Percentiles rank a stretch among this genome's conserved stretches.
Evolutionary conservation across 1,140 invertebrate species (phyloP).

Genomic region (Drosophila nikananu): DNA sequence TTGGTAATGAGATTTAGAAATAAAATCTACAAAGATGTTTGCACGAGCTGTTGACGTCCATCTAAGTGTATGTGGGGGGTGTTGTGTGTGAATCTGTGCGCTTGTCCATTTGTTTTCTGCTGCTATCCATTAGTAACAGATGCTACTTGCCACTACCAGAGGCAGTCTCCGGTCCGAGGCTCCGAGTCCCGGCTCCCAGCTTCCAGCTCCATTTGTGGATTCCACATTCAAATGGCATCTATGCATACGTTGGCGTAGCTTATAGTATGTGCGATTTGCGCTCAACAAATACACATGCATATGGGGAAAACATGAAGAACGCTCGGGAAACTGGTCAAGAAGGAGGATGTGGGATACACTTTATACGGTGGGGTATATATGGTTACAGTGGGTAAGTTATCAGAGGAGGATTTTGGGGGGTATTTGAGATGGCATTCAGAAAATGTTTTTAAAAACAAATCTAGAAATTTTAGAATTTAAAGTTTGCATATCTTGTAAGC

Average conservation of each 20-base stretch:
- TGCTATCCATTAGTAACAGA: slow-evolving; percentile 81
- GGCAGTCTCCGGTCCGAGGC: slow-evolving; percentile 3
- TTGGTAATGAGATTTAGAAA: slow-evolving; percentile 83
- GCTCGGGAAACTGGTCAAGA: neutral
- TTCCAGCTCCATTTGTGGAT: slow-evolving; percentile 16
- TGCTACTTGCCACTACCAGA: slow-evolving; percentile 74
- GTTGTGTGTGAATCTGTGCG: slow-evolving; percentile 64
- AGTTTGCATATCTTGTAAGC: neutral
- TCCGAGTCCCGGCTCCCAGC: neutral
- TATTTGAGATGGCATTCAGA: neutral
- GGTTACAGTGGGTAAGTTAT: neutral
- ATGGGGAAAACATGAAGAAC: slow-evolving; percentile 27
- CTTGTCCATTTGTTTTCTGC: slow-evolving; percentile 78
- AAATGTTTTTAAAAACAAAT: neutral
- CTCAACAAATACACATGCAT: slow-evolving; percentile 35
- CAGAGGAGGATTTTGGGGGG: too few species aligned
- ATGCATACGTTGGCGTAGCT: slow-evolving; percentile 58
- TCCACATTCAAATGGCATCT: slow-evolving; percentile 75
- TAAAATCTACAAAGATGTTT: slow-evolving; percentile 83
- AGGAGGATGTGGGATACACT: neutral
- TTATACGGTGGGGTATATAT: too few species aligned
- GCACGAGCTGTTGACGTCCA: slow-evolving; percentile 77
- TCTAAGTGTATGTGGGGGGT: slow-evolving; percentile 10
- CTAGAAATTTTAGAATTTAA: neutral
- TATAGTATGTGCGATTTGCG: slow-evolving; percentile 51